Percentiles rank a stretch among this genome's conserved stretches.
Conservation (phyloP, 1,140 invertebrate genomes). For the Bombus haemorrhoidalis region DNA sequence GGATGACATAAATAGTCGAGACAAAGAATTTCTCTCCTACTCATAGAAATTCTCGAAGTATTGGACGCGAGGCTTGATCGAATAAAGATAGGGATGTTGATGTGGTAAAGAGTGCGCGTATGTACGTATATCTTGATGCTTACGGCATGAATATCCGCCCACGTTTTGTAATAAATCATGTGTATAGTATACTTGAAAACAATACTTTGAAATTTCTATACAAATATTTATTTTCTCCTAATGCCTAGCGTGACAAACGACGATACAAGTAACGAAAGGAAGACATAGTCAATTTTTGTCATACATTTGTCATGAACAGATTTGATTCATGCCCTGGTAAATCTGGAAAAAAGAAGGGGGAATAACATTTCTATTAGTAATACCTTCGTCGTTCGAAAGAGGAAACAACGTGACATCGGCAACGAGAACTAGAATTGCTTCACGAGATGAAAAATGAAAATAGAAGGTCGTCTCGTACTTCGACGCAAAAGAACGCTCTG, state of each 20-base stretch:
- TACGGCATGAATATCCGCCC: neutral
- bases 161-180: neutral
- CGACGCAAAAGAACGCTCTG: neutral
- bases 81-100: neutral
- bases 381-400: neutral
- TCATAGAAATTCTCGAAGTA: neutral
- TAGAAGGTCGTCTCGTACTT: neutral
- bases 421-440: neutral
- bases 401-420: neutral
- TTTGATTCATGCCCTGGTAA: neutral
- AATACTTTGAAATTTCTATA: neutral
- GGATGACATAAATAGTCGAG: neutral
- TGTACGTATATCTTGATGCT: neutral
- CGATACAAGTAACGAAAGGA: no score
- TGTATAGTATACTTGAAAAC: no score
- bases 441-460: slow-evolving; percentile 33
- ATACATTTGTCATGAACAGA: neutral
- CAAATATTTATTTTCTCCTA: neutral
- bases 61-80: neutral
- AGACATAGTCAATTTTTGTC: no score
- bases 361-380: neutral
- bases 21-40: neutral
- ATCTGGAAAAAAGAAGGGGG: neutral
- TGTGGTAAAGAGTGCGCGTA: neutral
- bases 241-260: neutral